A percentile compares a stretch with the other conserved stretches of the same genome.
These are phyloP conservation scores for Sialis fuliginosa DNA, from an alignment of 2,888 invertebrate species.

Conservation along the genomic window DNA sequence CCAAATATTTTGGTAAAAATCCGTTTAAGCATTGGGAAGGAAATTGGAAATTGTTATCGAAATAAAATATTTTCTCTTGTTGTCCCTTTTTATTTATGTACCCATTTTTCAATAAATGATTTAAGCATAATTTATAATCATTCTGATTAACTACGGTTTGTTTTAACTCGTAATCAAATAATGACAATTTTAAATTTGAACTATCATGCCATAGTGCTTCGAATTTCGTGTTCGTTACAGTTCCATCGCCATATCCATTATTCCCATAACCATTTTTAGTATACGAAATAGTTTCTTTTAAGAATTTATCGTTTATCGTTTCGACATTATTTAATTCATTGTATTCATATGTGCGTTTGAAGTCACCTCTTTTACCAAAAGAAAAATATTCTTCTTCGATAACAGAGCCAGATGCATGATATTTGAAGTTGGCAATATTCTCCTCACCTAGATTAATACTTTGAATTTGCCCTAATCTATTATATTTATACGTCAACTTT, in stretches of 20 bases:
- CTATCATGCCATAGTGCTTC: constrained; percentile 8
- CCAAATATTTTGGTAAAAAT: no score
- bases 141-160: not conserved
- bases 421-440: not conserved
- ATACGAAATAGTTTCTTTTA: constrained; percentile 9
- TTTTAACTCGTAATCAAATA: not conserved
- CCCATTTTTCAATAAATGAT: not conserved
- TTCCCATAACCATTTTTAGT: constrained; percentile 11
- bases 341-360: constrained; percentile 1
- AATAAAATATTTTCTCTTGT: constrained; percentile 1
- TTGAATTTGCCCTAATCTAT: constrained; percentile 6
- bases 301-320: constrained; percentile 8
- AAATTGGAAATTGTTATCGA: not conserved
- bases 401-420: not conserved
- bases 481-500: constrained; percentile 3
- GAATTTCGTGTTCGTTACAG: constrained; percentile 8
- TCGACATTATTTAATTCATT: constrained; percentile 10
- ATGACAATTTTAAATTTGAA: not conserved
- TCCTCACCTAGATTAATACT: constrained; percentile 2
- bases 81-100: not conserved
- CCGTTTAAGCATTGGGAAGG: not conserved
- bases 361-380: not conserved
- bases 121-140: not conserved
- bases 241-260: constrained; percentile 9
- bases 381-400: not conserved